phyloP scores from a whole-genome alignment of 2,888 invertebrate genomes.

The Sympetrum striolatum region DNA sequence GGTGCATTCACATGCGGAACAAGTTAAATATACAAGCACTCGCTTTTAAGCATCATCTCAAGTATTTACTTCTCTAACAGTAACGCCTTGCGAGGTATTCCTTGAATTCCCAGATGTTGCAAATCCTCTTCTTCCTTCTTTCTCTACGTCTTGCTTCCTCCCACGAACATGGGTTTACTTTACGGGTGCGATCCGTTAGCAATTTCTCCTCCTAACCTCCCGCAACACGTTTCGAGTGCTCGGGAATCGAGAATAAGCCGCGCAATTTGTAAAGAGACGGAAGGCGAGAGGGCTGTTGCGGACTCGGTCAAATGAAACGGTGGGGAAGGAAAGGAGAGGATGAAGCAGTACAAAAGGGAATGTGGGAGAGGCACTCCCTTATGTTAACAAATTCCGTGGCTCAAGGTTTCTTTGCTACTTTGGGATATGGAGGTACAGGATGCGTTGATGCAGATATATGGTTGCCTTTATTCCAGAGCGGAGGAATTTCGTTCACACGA shows the following conservation, averaged over 20 bases:
- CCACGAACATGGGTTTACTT: background rate
- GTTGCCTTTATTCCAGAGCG: background rate
- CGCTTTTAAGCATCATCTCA: background rate
- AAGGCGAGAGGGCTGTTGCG: constrained; percentile 9
- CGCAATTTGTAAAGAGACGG: constrained; percentile 29
- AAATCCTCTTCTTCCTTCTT: background rate
- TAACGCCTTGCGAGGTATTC: background rate
- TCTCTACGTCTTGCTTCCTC: background rate
- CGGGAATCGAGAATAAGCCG: constrained; percentile 20
- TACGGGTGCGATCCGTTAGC: background rate
- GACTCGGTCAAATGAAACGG: background rate
- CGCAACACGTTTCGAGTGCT: constrained; percentile 25
- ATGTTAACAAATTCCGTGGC: background rate
- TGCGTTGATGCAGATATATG: background rate
- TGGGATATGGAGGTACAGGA: background rate
- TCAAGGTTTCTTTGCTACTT: background rate
- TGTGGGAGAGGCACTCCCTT: background rate
- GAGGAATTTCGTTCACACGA: too few relatives aligned
- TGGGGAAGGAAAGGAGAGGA: background rate
- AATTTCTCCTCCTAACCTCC: background rate
- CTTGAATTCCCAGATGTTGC: background rate
- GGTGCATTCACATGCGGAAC: background rate
- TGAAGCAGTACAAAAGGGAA: background rate
- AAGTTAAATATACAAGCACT: background rate
- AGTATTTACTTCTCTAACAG: background rate